Percentiles rank a stretch among this genome's conserved stretches.
Conservation (phyloP, 2,113 vertebrate species). For the Campylomormyrus tamandua region DNA sequence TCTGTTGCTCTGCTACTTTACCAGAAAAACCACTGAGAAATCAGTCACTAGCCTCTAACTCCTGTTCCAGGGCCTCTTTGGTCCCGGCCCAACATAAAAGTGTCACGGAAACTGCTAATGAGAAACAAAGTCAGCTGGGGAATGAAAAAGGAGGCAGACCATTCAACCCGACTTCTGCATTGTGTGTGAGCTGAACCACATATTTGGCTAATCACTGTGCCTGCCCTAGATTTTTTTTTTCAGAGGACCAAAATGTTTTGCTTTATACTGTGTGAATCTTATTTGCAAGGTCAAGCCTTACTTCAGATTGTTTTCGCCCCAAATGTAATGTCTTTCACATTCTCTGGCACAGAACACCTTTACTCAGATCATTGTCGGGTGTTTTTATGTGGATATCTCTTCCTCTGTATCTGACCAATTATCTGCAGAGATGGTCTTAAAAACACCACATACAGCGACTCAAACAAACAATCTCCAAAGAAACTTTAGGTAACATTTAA, state of each 20-base stretch:
- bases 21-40: not conserved
- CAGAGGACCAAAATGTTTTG: not conserved
- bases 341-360: not conserved
- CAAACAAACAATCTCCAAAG: not conserved
- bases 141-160: not conserved
- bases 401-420: slow-evolving; percentile 20
- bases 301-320: not conserved
- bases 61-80: not conserved
- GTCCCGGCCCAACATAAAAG: not conserved
- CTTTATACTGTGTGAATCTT: not conserved
- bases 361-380: not conserved
- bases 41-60: not conserved
- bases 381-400: slow-evolving; percentile 20
- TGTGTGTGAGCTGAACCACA: not conserved
- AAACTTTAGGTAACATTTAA: not conserved
- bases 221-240: too few species aligned
- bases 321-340: not conserved
- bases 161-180: not conserved
- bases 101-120: not conserved
- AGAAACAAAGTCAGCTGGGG: not conserved
- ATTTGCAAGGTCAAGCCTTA: not conserved
- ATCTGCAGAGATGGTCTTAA: not conserved
- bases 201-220: not conserved
- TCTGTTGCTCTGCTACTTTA: slow-evolving; percentile 21
- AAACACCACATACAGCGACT: not conserved